A percentile compares a stretch with the other conserved stretches of the same genome.
These are phyloP conservation scores for Lutraria lutraria DNA, from an alignment of 2,888 invertebrate genomes.

Conservation along the genomic window DNA sequence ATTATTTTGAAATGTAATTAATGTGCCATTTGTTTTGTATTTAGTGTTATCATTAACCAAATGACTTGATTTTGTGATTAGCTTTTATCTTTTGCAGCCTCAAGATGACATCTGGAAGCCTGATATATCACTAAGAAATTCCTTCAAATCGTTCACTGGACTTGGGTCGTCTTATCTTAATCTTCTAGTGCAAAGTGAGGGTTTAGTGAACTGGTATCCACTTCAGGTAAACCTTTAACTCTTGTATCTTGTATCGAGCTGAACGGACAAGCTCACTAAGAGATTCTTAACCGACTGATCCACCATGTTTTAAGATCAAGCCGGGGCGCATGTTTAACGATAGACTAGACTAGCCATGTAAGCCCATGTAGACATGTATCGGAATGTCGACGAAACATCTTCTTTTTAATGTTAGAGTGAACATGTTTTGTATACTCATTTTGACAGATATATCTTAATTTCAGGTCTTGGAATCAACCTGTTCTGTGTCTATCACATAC, in stretches of 20 bases:
- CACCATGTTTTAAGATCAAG: background rate
- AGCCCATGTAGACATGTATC: background rate
- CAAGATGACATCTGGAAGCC: slow-evolving; percentile 39
- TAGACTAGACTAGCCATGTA: too few relatives aligned
- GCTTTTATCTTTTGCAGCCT: slow-evolving; percentile 8
- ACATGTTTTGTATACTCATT: too few relatives aligned
- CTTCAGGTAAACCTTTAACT: slow-evolving; percentile 1
- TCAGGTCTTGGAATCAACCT: slow-evolving; percentile 37
- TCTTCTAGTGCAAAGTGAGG: background rate
- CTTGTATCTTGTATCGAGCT: too few relatives aligned
- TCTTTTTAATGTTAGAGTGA: too few relatives aligned
- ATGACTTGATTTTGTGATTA: too few relatives aligned
- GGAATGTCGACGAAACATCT: background rate
- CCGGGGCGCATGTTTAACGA: too few relatives aligned
- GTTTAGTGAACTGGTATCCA: slow-evolving; percentile 17
- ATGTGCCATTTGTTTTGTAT: too few relatives aligned
- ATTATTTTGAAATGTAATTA: too few relatives aligned
- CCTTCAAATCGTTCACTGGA: slow-evolving; percentile 32
- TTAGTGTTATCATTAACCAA: too few relatives aligned
- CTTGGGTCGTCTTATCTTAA: slow-evolving; percentile 27
- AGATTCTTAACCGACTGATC: background rate
- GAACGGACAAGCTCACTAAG: too few relatives aligned
- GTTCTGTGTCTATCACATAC: slow-evolving; percentile 25
- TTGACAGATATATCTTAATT: background rate
- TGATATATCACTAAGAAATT: slow-evolving; percentile 20